phyloP scores from a whole-genome alignment of 2,113 vertebrate species.

The Pseudopipra pipra region DNA sequence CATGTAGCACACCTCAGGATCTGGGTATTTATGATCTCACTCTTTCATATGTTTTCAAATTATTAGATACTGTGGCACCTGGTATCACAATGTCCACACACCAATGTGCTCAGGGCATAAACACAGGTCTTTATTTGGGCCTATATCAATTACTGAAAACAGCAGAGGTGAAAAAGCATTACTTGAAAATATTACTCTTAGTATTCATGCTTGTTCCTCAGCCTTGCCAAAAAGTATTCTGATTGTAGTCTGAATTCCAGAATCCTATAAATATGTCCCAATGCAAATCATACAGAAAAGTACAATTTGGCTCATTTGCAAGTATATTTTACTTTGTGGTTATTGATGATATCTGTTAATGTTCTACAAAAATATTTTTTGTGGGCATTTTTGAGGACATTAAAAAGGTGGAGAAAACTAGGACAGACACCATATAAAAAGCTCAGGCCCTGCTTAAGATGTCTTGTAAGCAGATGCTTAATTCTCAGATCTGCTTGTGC shows the following conservation, averaged over 20 bases:
- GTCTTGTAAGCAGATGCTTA: neutral
- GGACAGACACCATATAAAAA: neutral
- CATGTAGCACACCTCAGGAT: neutral
- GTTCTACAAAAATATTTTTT: neutral
- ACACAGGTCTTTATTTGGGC: neutral
- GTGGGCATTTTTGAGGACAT: neutral
- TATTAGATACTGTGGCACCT: neutral
- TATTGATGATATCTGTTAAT: neutral
- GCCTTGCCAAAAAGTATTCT: neutral
- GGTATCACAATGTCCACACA: neutral
- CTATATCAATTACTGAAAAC: neutral
- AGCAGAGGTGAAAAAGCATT: neutral
- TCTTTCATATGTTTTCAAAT: neutral
- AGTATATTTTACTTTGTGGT: neutral
- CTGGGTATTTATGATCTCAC: neutral
- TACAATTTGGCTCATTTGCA: neutral
- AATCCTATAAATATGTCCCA: neutral
- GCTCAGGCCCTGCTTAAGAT: rapidly evolving
- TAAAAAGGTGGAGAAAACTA: neutral
- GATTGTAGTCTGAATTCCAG: neutral
- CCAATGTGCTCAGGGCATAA: neutral
- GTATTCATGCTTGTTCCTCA: neutral
- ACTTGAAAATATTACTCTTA: neutral
- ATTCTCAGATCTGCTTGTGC: neutral
- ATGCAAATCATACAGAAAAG: neutral